These are phyloP conservation scores for Malurus splendens DNA, from an alignment of 2,797 vertebrate species.

Conservation along the genomic window DNA sequence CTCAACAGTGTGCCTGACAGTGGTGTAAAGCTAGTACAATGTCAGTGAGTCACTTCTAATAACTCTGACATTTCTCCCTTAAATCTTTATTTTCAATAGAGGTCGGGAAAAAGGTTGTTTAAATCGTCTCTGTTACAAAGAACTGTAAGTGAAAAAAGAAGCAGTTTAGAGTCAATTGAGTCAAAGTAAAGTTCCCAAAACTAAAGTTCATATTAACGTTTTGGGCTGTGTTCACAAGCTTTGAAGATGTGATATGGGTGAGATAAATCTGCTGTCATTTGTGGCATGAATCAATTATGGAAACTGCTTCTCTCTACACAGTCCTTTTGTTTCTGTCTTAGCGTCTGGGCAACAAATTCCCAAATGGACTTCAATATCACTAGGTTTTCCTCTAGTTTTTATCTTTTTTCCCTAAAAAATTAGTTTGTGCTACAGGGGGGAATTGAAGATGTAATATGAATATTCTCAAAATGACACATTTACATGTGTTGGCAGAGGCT, in stretches of 20 bases:
- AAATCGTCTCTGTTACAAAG: not conserved
- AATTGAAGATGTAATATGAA: not conserved
- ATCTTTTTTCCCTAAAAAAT: accelerated
- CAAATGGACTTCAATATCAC: not conserved
- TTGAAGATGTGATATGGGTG: not conserved
- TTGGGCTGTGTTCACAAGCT: not conserved
- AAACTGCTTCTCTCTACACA: not conserved
- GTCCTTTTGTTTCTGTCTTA: not conserved
- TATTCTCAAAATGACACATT: not conserved
- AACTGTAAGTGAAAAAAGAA: not conserved
- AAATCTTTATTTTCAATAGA: not conserved
- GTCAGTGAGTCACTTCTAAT: not conserved
- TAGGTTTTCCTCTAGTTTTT: not conserved
- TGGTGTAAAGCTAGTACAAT: not conserved
- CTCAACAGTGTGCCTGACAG: not conserved
- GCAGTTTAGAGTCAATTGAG: not conserved
- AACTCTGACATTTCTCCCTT: not conserved
- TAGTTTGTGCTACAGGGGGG: accelerated
- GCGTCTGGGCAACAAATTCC: not conserved
- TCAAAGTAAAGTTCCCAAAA: not conserved
- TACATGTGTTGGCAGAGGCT: not conserved
- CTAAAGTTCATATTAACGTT: not conserved
- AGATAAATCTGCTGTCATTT: not conserved
- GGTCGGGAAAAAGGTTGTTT: not conserved
- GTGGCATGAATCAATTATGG: not conserved